Percentiles rank a stretch among this genome's conserved stretches.
Evolutionary conservation across 2,113 vertebrate genomes (phyloP).

Genomic region (Semnornis frantzii): DNA sequence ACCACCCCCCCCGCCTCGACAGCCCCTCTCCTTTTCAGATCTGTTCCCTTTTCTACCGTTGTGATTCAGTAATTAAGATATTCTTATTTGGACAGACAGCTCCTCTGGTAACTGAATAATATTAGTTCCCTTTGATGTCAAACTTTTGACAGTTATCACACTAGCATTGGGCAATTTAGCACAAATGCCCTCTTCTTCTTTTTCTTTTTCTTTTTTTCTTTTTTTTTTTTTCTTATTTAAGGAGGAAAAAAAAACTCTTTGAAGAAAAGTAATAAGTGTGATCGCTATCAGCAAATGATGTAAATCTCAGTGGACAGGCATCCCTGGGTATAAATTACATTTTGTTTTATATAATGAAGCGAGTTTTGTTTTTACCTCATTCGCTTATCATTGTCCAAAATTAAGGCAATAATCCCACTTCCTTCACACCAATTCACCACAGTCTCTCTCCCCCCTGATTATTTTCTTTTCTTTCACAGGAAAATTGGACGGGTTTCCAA

Average conservation of each 20-base stretch:
- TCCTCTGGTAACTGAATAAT: slow-evolving; percentile 81
- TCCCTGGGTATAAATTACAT: slow-evolving; percentile 66
- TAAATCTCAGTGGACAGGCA: slow-evolving; percentile 69
- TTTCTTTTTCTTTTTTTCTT: neutral
- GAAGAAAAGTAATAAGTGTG: slow-evolving; percentile 77
- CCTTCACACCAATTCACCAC: neutral
- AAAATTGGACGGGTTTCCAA: slow-evolving; percentile 22
- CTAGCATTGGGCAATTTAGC: slow-evolving; percentile 75
- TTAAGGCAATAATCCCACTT: slow-evolving; percentile 23
- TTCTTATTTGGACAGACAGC: slow-evolving; percentile 78
- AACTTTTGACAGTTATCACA: slow-evolving; percentile 83
- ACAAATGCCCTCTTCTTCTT: slow-evolving; percentile 55
- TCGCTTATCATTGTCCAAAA: slow-evolving; percentile 42
- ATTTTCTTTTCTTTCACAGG: slow-evolving; percentile 30
- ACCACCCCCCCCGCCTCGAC: neutral
- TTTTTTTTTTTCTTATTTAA: neutral
- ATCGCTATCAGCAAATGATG: slow-evolving; percentile 72
- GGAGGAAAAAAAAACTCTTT: slow-evolving; percentile 42
- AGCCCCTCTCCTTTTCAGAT: slow-evolving; percentile 68
- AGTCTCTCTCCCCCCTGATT: neutral
- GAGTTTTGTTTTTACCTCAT: slow-evolving; percentile 61
- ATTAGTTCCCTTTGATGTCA: slow-evolving; percentile 81
- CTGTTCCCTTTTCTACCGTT: slow-evolving; percentile 75
- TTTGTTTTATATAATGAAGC: slow-evolving; percentile 63
- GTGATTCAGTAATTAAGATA: slow-evolving; percentile 84